A percentile compares a stretch with the other conserved stretches of the same genome.
Evolutionary conservation across 2,888 invertebrate species (phyloP).

Genomic region (Parelbella ahira): DNA sequence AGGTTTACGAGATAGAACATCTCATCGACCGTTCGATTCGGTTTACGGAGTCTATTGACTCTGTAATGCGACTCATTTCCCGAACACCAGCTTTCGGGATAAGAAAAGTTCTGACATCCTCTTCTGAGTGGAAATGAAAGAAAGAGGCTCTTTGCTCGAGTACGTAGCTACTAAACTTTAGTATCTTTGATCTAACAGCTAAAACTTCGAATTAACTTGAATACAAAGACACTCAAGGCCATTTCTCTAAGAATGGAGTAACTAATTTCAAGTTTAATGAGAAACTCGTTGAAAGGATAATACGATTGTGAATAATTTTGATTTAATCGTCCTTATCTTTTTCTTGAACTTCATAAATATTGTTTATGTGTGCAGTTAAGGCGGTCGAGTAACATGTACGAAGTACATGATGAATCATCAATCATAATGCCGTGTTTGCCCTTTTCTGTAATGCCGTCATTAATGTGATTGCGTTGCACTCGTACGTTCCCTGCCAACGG

Average conservation of each 20-base stretch:
- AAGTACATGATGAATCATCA: constrained; percentile 28
- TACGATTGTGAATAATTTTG: constrained; percentile 51
- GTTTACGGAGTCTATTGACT: constrained; percentile 70
- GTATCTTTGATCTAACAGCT: constrained; percentile 71
- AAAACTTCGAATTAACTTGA: constrained; percentile 69
- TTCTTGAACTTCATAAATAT: constrained; percentile 24
- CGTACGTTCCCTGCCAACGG: constrained; percentile 38
- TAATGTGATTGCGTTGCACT: constrained; percentile 54
- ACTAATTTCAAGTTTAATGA: constrained; percentile 73
- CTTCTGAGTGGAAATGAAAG: constrained; percentile 53
- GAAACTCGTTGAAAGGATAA: constrained; percentile 62
- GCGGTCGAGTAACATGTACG: constrained; percentile 1
- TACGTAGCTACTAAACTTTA: constrained; percentile 59
- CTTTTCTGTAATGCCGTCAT: constrained; percentile 52
- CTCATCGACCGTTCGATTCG: constrained; percentile 66
- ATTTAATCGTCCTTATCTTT: constrained; percentile 42
- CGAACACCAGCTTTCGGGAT: constrained; percentile 67
- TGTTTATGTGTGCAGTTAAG: not conserved
- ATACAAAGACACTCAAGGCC: constrained; percentile 65
- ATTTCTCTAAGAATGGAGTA: constrained; percentile 54
- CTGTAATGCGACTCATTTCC: constrained; percentile 76
- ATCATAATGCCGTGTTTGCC: constrained; percentile 33
- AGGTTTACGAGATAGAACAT: constrained; percentile 60
- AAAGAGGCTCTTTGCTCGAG: constrained; percentile 59
- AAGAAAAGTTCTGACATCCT: constrained; percentile 69